Base-by-base conservation (phyloP, 1,140 invertebrate species). In the Drosophila nigromelanica region DNA sequence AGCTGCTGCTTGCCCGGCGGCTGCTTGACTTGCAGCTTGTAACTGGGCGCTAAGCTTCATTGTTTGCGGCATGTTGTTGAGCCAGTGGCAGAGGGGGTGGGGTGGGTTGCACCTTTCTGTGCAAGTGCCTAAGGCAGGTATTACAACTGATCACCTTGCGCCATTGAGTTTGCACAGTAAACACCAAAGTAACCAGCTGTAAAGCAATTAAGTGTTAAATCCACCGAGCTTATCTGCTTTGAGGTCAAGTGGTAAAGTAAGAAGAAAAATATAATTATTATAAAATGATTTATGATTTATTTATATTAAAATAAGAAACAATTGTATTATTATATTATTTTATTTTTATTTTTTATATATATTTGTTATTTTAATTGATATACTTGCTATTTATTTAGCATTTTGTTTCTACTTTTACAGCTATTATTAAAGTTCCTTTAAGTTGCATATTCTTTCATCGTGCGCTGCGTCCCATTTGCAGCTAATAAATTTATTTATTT, bases 21-120 rank as follows among this genome's bases (percentile, higher is more conserved):
- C 78, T 77, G 78, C 67, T 63, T 86, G 81, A 87, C 81, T 86
- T 87, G 75, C 76, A 87, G 82, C 78, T 87, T 82, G 81, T 87
- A 48, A 73, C 50, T 64, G 47, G 75, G 78, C 78, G 78, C 78
- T 87, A 82, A 82, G 78, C 82, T 69, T 15, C 33, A 43, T 72
- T 81, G 78, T 87, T 87, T 54, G 74, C 68, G 70, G 66, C 56
- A 60, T 50, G 60, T 47, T 56, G 51, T 56, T 48, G 61, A 33
- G 30, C 24, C 24, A 7, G 3, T 15, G n/a, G 18, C 8, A 14
- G 39, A 3, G 10, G 42, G 11, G 10, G 0, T 11, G n/a, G 30
- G 18, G 27, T 11, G 8, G 40, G 15, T 8, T 40, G 60, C 35
- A 66, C 63, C 48, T 66, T 52, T 42, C 51, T 61, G 27, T 30